These are phyloP conservation scores for Fistularia commersonii DNA, from an alignment of 2,797 vertebrate genomes.

Conservation along the genomic window DNA sequence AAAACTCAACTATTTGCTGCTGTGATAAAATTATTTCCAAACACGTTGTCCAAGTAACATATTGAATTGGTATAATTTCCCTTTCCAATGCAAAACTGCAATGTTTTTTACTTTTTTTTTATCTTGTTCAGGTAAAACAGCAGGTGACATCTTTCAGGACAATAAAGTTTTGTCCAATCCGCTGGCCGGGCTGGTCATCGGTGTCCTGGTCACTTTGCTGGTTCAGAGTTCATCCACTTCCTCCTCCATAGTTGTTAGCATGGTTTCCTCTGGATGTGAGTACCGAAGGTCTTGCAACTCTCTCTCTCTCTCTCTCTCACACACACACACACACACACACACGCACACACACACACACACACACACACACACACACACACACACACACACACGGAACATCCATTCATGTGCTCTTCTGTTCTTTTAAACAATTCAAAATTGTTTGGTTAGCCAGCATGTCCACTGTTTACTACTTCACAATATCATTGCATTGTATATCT, in stretches of 20 bases:
- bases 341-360: slow-evolving; percentile 1
- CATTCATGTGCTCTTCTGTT: too few species aligned
- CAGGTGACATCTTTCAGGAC: slow-evolving; percentile 91
- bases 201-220: slow-evolving; percentile 89
- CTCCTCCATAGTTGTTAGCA: slow-evolving; percentile 94
- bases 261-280: slow-evolving; percentile 94
- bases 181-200: slow-evolving; percentile 90
- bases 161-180: slow-evolving; percentile 87
- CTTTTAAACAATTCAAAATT: too few species aligned
- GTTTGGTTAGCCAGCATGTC: too few species aligned
- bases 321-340: slow-evolving; percentile 1
- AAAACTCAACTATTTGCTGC: background rate
- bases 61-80: background rate
- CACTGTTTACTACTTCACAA: too few species aligned
- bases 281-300: slow-evolving; percentile 14
- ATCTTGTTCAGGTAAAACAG: slow-evolving; percentile 80
- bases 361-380: background rate
- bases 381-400: background rate
- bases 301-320: background rate
- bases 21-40: too few species aligned
- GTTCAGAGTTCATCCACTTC: slow-evolving; percentile 97
- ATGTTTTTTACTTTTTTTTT: background rate
- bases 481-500: too few species aligned
- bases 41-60: too few species aligned
- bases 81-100: background rate